Evolutionary conservation across 2,888 invertebrate genomes (phyloP).

Genomic region (Phragmatobia fuliginosa): DNA sequence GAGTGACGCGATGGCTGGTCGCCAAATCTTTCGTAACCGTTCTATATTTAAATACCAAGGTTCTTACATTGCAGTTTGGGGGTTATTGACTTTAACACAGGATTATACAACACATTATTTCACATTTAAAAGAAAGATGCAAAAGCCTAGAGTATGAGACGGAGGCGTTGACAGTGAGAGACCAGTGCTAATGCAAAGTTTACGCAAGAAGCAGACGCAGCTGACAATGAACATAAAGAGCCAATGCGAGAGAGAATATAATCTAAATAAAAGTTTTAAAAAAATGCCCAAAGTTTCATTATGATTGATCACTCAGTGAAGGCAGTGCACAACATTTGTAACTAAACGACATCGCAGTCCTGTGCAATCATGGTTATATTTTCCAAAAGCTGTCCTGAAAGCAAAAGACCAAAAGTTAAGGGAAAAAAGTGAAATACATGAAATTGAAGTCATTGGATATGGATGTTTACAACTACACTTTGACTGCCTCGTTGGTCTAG

Average conservation of each 20-base stretch:
- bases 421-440: slow-evolving; percentile 36
- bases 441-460: not conserved
- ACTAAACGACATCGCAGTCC: slow-evolving; percentile 47
- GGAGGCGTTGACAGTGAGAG: slow-evolving; percentile 58
- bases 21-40: slow-evolving; percentile 82
- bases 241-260: not conserved
- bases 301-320: not conserved
- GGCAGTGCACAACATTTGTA: slow-evolving; percentile 27
- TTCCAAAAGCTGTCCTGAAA: slow-evolving; percentile 49
- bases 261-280: slow-evolving; percentile 30
- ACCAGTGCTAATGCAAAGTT: slow-evolving; percentile 76
- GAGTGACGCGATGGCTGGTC: slow-evolving; percentile 69
- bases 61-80: slow-evolving; percentile 80
- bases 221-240: slow-evolving; percentile 46
- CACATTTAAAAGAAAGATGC: slow-evolving; percentile 58
- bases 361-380: slow-evolving; percentile 55
- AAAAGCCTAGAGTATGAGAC: slow-evolving; percentile 61
- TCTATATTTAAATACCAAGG: slow-evolving; percentile 82
- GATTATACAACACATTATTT: slow-evolving; percentile 75
- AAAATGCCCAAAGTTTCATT: slow-evolving; percentile 12
- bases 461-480: not conserved
- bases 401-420: slow-evolving; percentile 54
- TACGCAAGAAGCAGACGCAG: slow-evolving; percentile 63
- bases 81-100: slow-evolving; percentile 83
- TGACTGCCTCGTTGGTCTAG: too few species aligned